Base-by-base conservation (phyloP, 2,888 invertebrate species). In the Hydropsyche betteni region DNA sequence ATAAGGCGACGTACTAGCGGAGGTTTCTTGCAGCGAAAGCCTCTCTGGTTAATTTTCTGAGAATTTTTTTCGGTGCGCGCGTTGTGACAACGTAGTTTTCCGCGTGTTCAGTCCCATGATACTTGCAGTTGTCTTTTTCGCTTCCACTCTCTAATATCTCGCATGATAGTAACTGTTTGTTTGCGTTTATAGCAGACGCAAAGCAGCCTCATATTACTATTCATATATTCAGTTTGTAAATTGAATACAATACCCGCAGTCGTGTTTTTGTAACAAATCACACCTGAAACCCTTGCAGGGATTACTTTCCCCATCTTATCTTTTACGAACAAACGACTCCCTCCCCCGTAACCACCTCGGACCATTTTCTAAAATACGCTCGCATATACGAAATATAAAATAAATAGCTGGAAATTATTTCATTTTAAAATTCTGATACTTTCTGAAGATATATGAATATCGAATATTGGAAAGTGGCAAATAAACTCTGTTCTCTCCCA, bases 191-290 rank as follows among this genome's bases (percentile, higher is more conserved):
- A n/a, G 58, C 58, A 55, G 34, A 72, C 72, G 72, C 72, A 58
- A 44, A 55, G 44, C 53, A 72, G 55, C 55, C 58, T 55, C 72
- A 44, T 72, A 72, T 72, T 72, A 72, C 68, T 75, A 75, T 75
- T 75, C 72, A 75, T 75, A 68, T 68, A 75, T 75, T 75, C 75
- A 72, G 64, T 72, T 68, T 68, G 72, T 53, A 75, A 75, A 75
- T 75, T 75, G 75, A 75, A 75, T 75, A 75, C 71, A 75, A 75
- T 72, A 52, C 72, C 52, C 53, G 38, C 7, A 69, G 68, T 64
- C 51, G 64, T 68, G 74, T 74, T 68, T 74, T 68, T 74, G 74
- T 52, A 74, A 69, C 74, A 69, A 74, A 74, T 74, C 74, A 74
- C 74, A 69, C 74, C 69, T 74, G 74, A 74, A 68, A 68, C 74